These are phyloP conservation scores for Stichodactyla helianthus DNA, from an alignment of 64 coral and sea anemone genomes.

Conservation along the genomic window DNA sequence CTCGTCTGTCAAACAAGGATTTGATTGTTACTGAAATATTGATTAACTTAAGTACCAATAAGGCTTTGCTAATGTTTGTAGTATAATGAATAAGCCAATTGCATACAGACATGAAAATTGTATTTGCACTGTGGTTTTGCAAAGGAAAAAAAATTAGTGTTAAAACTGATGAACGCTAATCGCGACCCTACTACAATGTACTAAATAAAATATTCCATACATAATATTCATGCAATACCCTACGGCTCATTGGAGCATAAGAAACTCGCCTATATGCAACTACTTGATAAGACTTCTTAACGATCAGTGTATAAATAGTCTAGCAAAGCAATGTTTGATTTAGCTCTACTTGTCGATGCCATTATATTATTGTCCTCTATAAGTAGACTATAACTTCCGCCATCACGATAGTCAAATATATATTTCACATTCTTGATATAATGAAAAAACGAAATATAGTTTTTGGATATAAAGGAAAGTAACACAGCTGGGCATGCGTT, in stretches of 20 bases:
- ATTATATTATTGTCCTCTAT: neutral
- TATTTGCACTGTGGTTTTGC: neutral
- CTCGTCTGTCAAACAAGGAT: neutral
- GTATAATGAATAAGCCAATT: neutral
- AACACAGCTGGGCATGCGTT: no score
- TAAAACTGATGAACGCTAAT: neutral
- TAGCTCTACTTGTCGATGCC: neutral
- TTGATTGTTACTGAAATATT: constrained; percentile 16
- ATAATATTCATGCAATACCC: neutral
- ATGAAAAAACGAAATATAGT: neutral
- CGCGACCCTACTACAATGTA: neutral
- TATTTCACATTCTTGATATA: neutral
- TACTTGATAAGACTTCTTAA: neutral
- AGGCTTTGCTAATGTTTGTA: neutral
- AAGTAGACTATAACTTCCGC: neutral
- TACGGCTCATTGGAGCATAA: neutral
- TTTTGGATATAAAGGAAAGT: neutral
- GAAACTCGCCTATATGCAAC: neutral
- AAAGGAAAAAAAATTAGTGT: neutral
- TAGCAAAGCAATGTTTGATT: neutral
- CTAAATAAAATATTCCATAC: constrained; percentile 5
- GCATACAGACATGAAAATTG: neutral
- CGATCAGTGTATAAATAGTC: neutral
- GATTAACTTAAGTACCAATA: neutral
- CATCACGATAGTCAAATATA: neutral